Conservation (phyloP, 2,113 vertebrate genomes). For the Ranitomeya imitator region DNA sequence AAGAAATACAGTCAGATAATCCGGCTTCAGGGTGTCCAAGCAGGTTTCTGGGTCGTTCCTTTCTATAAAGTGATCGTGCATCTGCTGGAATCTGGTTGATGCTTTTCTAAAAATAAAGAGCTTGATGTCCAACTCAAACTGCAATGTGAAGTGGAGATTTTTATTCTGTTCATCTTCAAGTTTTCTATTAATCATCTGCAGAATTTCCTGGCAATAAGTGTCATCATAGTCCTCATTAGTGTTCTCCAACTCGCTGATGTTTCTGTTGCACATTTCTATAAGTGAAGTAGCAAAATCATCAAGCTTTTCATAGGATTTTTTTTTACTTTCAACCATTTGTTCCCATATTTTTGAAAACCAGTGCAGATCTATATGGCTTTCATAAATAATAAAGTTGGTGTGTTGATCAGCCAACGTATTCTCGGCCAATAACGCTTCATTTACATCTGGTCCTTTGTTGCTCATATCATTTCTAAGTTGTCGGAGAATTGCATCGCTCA, state of each 20-base stretch:
- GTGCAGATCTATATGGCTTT: constrained; percentile 33
- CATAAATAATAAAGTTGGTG: constrained; percentile 60
- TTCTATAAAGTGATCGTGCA: constrained; percentile 29
- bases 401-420: constrained; percentile 26
- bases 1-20: constrained; percentile 27
- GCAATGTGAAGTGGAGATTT: background rate
- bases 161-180: background rate
- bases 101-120: constrained; percentile 33
- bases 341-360: too few species aligned
- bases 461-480: constrained; percentile 68
- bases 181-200: constrained; percentile 66
- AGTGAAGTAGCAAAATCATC: constrained; percentile 62
- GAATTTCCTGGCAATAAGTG: constrained; percentile 61
- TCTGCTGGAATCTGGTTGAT: constrained; percentile 47
- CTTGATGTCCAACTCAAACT: constrained; percentile 56
- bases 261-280: constrained; percentile 63
- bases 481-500: constrained; percentile 62
- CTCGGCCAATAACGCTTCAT: constrained; percentile 65
- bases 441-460: constrained; percentile 58
- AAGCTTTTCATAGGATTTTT: constrained; percentile 61
- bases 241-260: constrained; percentile 63
- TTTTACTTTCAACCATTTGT: background rate
- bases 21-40: constrained; percentile 31
- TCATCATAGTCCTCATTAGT: constrained; percentile 66
- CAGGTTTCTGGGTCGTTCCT: constrained; percentile 10